A percentile compares a stretch with the other conserved stretches of the same genome.
These are phyloP conservation scores for Amphiprion ocellaris DNA, from an alignment of 2,113 vertebrate species.

Conservation along the genomic window DNA sequence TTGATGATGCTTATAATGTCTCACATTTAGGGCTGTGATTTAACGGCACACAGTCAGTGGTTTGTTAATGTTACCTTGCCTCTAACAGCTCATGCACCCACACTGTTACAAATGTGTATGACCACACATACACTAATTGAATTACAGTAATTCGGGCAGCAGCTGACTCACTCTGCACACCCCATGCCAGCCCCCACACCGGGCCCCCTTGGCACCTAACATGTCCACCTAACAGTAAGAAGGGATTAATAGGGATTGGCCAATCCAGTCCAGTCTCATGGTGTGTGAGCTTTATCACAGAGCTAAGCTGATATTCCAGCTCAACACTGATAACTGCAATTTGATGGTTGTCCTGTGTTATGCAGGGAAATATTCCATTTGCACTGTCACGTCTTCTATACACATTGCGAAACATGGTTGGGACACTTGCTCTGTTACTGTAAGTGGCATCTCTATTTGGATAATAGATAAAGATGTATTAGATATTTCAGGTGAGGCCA, in stretches of 20 bases:
- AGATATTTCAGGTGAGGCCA: background rate
- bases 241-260: slow-evolving; percentile 81
- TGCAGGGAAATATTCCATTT: slow-evolving; percentile 6
- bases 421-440: too few species aligned
- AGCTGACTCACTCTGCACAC: slow-evolving; percentile 66
- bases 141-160: slow-evolving; percentile 72
- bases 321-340: slow-evolving; percentile 53
- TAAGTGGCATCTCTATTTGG: too few species aligned
- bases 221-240: slow-evolving; percentile 69
- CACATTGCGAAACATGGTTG: too few species aligned
- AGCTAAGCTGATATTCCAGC: slow-evolving; percentile 63
- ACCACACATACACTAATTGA: slow-evolving; percentile 63
- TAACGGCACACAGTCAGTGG: background rate
- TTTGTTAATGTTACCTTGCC: background rate
- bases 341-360: slow-evolving; percentile 41
- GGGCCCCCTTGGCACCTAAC: slow-evolving; percentile 68
- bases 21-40: background rate
- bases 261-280: slow-evolving; percentile 70
- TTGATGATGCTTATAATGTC: background rate
- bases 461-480: background rate
- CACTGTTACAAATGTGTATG: slow-evolving; percentile 9
- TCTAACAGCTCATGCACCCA: slow-evolving; percentile 6
- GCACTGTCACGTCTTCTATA: background rate
- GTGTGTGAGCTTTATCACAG: slow-evolving; percentile 69
- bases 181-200: slow-evolving; percentile 55